Evolutionary conservation across 1,140 invertebrate genomes (phyloP), one percentile per base, ranked within the genome.

Genomic region (Diabrotica virgifera): DNA sequence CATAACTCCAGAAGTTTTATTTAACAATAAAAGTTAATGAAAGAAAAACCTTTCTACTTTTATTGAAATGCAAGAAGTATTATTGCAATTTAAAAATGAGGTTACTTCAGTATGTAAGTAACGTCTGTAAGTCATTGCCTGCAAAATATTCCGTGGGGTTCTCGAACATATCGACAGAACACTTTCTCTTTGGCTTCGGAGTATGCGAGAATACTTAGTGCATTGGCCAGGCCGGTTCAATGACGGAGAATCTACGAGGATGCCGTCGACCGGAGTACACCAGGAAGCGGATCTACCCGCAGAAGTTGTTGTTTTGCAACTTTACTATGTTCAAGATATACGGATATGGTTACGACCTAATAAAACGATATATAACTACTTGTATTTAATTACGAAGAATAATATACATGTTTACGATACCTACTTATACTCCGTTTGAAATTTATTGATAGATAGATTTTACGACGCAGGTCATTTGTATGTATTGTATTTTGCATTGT

Each of bases 211-310:
- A 46, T 6, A n/a, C 40, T n/a, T n/a, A n/a, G 5, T 46, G 40
- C 40, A 46, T n/a, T 46, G n/a, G 40, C 40, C n/a, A 46, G 40
- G 40, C 40, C 40, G 40, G n/a, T 46, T 46, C 40, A 46, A 46
- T 46, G 40, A 46, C 40, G 40, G n/a, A 8, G 40, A 46, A 46
- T 10, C 40, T 8, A n/a, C 40, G 40, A 46, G 40, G 40, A 46
- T 46, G 40, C 40, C 40, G 40, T 46, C 40, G 40, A 46, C 40
- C 40, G 8, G 40, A 46, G 40, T 46, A n/a, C 40, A 46, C 40
- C 40, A 46, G 40, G 40, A 46, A 46, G 40, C 40, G 40, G 40
- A 46, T 46, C 40, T 46, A 46, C 40, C 40, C 40, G 40, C 40
- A 46, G 40, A 46, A 46, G 40, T 46, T 46, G 40, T 46, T 46